Base-by-base conservation (phyloP, 2,113 vertebrate species). In the Gallinago media region DNA sequence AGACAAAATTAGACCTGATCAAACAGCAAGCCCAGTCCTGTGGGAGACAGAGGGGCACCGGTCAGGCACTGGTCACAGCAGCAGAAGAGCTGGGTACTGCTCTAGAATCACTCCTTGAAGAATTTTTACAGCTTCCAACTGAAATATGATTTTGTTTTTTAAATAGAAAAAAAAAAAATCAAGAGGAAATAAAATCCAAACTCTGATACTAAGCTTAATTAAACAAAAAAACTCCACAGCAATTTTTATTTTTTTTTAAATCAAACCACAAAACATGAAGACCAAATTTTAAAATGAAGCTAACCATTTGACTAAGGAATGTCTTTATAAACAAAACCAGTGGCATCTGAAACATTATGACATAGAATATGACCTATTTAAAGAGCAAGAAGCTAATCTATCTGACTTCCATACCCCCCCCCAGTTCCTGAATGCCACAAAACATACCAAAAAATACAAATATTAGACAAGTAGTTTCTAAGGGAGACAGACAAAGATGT, bases 321-420 rank as follows among this genome's bases (percentile, higher is more conserved):
- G 7, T 31, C 36, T 71, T 40, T 27, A 46, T 49, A 32, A 88
- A 42, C 34, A 78, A 85, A 93, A 23, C 25, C 27, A 62, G 29
- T 3, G 2, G 11, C 0, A 0, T 15, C 61, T 62, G 34, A 78
- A 86, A 74, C 31, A 75, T 9, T 29, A 12, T 0, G 3, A 61
- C 1, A 0, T 32, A 75, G 80, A 84, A 19, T 52, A 38, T 3
- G 9, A 61, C 15, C 27, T n/a, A n/a, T 27, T 75, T 85, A 49
- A 95, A 91, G 18, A 71, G 36, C 32, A 79, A 85, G 44, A 50
- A 54, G 26, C 47, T 68, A 62, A 80, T 70, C 47, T 8, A 0
- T 40, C 54, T 63, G 56, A 47, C 23, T 92, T 66, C 27, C 46
- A 65, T 29, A 44, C 13, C 12, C 12, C 13, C 5, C 17, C 6